Evolutionary conservation across 2,797 vertebrate genomes (phyloP).

Genomic region (Falco peregrinus): DNA sequence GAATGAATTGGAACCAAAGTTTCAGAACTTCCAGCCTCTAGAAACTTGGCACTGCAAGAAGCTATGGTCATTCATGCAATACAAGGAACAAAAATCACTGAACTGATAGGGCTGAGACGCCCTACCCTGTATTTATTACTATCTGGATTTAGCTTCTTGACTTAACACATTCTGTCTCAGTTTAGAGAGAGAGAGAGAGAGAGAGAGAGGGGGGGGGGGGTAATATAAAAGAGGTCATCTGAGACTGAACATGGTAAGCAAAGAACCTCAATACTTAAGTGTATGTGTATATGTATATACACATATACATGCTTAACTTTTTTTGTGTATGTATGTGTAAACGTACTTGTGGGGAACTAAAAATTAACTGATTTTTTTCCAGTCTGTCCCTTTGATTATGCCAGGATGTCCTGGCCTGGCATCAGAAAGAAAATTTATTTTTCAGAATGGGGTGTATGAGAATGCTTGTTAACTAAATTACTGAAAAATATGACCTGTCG

Average conservation of each 20-base stretch:
- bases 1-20: neutral
- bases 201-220: no score
- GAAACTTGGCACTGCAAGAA: neutral
- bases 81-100: neutral
- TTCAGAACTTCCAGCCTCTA: neutral
- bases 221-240: neutral
- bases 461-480: neutral
- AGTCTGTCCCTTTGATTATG: neutral
- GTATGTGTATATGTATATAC: neutral
- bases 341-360: neutral
- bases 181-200: no score
- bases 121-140: neutral
- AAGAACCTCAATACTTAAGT: neutral
- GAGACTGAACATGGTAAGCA: neutral
- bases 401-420: neutral
- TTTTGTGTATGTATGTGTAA: neutral
- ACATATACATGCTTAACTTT: neutral
- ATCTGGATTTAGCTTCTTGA: neutral
- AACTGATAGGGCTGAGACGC: neutral
- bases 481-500: neutral
- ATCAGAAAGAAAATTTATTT: neutral
- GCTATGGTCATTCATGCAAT: rapidly evolving
- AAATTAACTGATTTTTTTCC: neutral
- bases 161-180: neutral
- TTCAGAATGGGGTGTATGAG: neutral